Base-by-base conservation (phyloP, 2,888 invertebrate species). In the Lycophotia porphyrea region DNA sequence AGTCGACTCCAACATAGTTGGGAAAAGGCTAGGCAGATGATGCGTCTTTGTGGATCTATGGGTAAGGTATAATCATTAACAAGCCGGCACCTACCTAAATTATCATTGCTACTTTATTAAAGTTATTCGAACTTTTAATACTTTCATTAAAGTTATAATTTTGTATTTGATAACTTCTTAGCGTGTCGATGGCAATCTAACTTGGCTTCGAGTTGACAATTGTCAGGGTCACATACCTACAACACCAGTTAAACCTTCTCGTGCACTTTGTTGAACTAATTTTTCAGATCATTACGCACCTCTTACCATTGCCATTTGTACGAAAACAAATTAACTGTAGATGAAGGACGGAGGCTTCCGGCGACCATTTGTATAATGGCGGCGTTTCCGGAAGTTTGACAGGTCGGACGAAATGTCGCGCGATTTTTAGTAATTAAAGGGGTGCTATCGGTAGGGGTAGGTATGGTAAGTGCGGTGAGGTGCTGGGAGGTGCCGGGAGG, bases 401-500 rank as follows among this genome's bases (percentile, higher is more conserved):
- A 95, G 95, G 90, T 91, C 91, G 91, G 93, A 95, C 94, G 95
- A 95, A 96, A 95, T 95, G 95, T 95, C 95, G 94, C 93, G 90
- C 93, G 93, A 95, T 96, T 96, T 96, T 96, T 96, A 93, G 93
- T 95, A 95, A 96, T 95, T 94, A 95, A 94, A 93, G 91, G 91
- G 92, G 88, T 90, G 82, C 81, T 82, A 74, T 84, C 69, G 68
- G 52, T 79, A 85, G 80, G 84, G 85, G 86, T 70, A 81, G 80
- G 71, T 79, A 71, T 58, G 39, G 39, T 39, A 63, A 55, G 60
- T 1, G 78, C 13, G 27, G 73, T 36, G 75, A 68, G 68, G 71
- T 69, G 65, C n/a, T 8, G 63, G 63, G 39, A 63, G 39, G 78
- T 66, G n/a, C n/a, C n/a, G n/a, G n/a, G n/a, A n/a, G n/a, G 60